Base-by-base conservation (phyloP, 1,140 invertebrate genomes). In the Hypsibius dujardini region DNA sequence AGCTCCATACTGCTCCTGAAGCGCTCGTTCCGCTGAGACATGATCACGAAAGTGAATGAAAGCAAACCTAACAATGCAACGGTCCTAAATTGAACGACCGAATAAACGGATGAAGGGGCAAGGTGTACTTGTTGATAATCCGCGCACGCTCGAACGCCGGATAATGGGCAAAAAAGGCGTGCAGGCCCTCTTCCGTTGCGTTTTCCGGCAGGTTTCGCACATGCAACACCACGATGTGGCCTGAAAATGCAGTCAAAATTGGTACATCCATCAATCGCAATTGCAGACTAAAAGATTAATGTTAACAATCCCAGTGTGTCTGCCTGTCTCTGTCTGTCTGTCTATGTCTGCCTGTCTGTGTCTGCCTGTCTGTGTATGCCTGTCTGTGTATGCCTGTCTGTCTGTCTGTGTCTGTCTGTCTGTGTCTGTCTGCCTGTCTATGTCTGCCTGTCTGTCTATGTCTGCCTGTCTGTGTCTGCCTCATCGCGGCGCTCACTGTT, bases 21-120 rank as follows among this genome's bases (percentile, higher is more conserved):
- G 50, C 7, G 50, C 50, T n/a, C 50, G 50, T n/a, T 56, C 50
- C 7, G 50, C 50, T 7, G 50, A 12, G n/a, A n/a, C n/a, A 56
- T 56, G 50, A n/a, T 56, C 50, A 7, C 50, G 50, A 56, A 56
- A 56, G n/a, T 56, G 50, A n/a, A 56, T 56, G 50, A 56, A 56
- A 12, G 50, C 50, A 56, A 56, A 56, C n/a, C 50, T 56, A 56
- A 7, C 50, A 56, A 56, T 56, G 50, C n/a, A n/a, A 56, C 50
- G n/a, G 50, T 56, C n/a, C n/a, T 12, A 28, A 28, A 28, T 28
- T 7, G 50, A 7, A 56, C 50, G 7, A 56, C 7, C 50, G n/a
- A n/a, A 56, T n/a, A 56, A 56, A 56, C 50, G 50, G 50, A 56
- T 12, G 7, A 7, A 56, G 28, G 28, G 28, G 28, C 28, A 28